Evolutionary conservation across 2,113 vertebrate genomes (phyloP).

Genomic region (Penelope pileata): DNA sequence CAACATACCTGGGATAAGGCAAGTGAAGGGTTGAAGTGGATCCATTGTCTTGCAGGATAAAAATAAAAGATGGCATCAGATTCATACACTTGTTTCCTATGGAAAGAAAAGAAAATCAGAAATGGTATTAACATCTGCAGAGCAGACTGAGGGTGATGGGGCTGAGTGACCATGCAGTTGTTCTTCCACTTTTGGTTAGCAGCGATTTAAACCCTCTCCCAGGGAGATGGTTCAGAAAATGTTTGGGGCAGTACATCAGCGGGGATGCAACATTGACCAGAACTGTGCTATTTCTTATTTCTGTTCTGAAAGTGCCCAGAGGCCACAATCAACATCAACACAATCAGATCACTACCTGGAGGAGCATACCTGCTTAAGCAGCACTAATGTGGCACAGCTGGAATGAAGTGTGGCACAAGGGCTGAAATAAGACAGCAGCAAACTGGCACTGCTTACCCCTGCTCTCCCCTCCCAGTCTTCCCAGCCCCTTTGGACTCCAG

Average conservation of each 20-base stretch:
- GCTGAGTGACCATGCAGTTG: neutral
- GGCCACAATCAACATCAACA: neutral
- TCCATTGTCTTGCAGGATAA: neutral
- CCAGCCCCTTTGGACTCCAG: neutral
- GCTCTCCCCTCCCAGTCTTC: neutral
- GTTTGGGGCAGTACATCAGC: neutral
- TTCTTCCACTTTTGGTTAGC: neutral
- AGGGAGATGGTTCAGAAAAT: neutral
- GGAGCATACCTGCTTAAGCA: neutral
- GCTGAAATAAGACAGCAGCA: neutral
- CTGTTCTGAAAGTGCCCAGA: neutral
- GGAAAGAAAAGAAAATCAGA: fast-evolving
- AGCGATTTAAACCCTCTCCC: neutral
- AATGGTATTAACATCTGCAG: neutral
- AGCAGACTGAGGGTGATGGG: neutral
- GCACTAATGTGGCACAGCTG: neutral
- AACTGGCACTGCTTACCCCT: neutral
- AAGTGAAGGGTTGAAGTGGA: neutral
- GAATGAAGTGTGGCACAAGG: neutral
- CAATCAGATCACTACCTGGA: fast-evolving
- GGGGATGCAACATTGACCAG: neutral
- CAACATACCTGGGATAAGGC: neutral
- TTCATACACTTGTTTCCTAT: neutral
- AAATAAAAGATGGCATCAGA: neutral
- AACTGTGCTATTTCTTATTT: neutral